Base-by-base conservation (phyloP, 1,140 invertebrate genomes). In the Pseudomyrmex pallidus region DNA sequence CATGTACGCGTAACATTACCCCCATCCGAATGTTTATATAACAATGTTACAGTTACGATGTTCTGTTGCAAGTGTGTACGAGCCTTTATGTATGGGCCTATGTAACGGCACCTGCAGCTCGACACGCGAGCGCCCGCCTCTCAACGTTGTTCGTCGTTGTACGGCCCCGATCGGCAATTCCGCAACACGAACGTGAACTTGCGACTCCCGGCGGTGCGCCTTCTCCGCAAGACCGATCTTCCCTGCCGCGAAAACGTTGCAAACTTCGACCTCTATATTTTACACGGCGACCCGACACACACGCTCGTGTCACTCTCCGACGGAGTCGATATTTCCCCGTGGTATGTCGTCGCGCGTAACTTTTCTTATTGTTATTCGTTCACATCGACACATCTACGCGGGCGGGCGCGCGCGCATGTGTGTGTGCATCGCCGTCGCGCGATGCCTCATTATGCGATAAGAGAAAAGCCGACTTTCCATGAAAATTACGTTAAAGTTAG, bases 1-100 rank as follows among this genome's bases (percentile, higher is more conserved):
- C n/a, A n/a, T n/a, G n/a, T n/a, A n/a, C n/a, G n/a, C n/a, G n/a
- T n/a, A n/a, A n/a, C n/a, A n/a, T n/a, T n/a, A n/a, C n/a, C n/a
- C n/a, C n/a, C n/a, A n/a, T n/a, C n/a, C n/a, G n/a, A n/a, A n/a
- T n/a, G n/a, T n/a, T n/a, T n/a, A n/a, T n/a, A n/a, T n/a, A n/a
- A n/a, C n/a, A n/a, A n/a, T n/a, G n/a, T n/a, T n/a, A n/a, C n/a
- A n/a, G n/a, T n/a, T n/a, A n/a, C n/a, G n/a, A n/a, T n/a, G n/a
- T n/a, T n/a, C n/a, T n/a, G n/a, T n/a, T n/a, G n/a, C n/a, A n/a
- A n/a, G n/a, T n/a, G n/a, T n/a, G n/a, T n/a, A n/a, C n/a, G n/a
- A n/a, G n/a, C n/a, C n/a, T n/a, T 93, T 92, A 93, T 93, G 92
- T 92, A 93, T 93, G 90, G 89, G 88, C 86, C 91, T 91, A 87